Evolutionary conservation across 1,140 invertebrate genomes (phyloP).

Genomic region (Tetraneura akinire): DNA sequence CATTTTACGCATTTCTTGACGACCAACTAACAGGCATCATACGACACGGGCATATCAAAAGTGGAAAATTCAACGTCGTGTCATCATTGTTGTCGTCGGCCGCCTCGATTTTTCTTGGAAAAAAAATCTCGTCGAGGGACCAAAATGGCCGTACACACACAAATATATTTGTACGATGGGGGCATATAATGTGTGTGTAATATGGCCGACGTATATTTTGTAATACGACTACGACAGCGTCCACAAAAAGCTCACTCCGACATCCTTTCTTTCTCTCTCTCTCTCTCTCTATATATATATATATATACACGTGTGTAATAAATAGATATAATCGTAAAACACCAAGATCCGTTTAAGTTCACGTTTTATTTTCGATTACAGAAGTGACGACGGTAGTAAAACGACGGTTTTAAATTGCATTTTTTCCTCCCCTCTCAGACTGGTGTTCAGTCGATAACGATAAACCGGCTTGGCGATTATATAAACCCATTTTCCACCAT

Average conservation of each 20-base stretch:
- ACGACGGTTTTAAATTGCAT: constrained; percentile 26
- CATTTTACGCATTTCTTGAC: background rate
- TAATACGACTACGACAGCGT: background rate
- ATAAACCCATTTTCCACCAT: constrained; percentile 17
- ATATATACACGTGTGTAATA: background rate
- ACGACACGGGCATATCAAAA: background rate
- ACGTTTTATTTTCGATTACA: constrained; percentile 24
- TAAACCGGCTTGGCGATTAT: background rate
- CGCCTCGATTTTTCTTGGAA: background rate
- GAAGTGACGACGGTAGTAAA: constrained; percentile 5
- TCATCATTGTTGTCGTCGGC: background rate
- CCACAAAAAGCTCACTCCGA: background rate
- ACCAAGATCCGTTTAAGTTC: background rate
- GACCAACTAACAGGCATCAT: no score
- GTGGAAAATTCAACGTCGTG: constrained; percentile 16
- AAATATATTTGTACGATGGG: no score
- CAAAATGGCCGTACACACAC: background rate
- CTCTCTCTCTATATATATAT: no score
- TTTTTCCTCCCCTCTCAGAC: background rate
- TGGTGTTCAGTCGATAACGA: background rate
- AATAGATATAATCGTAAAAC: constrained; percentile 12
- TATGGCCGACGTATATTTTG: background rate
- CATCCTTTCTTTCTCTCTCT: no score
- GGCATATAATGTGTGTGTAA: background rate
- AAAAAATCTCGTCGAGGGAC: background rate